A percentile compares a stretch with the other conserved stretches of the same genome.
phyloP scores from a whole-genome alignment of 1,140 invertebrate genomes.

The Caenorhabditis latens region DNA sequence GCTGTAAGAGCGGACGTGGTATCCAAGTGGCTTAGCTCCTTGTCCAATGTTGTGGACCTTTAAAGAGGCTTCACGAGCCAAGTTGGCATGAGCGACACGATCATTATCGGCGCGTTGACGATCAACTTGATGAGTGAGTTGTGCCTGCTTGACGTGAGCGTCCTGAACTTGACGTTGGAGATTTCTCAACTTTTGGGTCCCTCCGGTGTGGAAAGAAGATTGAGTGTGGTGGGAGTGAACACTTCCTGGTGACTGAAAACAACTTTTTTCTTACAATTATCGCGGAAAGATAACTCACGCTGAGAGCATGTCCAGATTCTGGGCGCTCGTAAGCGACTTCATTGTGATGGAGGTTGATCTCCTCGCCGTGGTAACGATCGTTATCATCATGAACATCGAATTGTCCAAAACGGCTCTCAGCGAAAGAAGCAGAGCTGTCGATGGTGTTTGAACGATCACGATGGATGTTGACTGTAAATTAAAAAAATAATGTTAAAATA shows the following conservation, averaged over 20 bases:
- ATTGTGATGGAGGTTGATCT: slow-evolving; percentile 61
- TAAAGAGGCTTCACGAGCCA: slow-evolving; percentile 15
- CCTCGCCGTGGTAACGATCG: slow-evolving; percentile 54
- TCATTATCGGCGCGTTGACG: slow-evolving; percentile 27
- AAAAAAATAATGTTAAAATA: neutral
- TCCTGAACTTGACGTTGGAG: slow-evolving; percentile 52
- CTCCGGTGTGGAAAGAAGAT: slow-evolving; percentile 44
- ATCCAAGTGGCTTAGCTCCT: slow-evolving; percentile 21
- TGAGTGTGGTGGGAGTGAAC: neutral
- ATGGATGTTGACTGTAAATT: neutral
- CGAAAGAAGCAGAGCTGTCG: slow-evolving; percentile 54
- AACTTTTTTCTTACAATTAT: neutral
- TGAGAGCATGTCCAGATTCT: neutral
- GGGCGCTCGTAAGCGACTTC: slow-evolving; percentile 62
- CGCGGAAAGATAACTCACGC: neutral
- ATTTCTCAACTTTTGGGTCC: slow-evolving; percentile 49
- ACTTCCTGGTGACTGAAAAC: slow-evolving; percentile 41
- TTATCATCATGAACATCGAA: slow-evolving; percentile 63
- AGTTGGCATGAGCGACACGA: slow-evolving; percentile 7
- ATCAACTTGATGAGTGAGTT: slow-evolving; percentile 51
- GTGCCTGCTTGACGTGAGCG: slow-evolving; percentile 38
- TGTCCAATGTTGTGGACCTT: slow-evolving; percentile 39
- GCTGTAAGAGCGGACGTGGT: slow-evolving; percentile 27
- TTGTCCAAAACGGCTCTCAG: slow-evolving; percentile 59
- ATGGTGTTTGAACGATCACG: slow-evolving; percentile 62